Conservation (phyloP, 2,113 vertebrate species). For the Cepphus grylle region DNA sequence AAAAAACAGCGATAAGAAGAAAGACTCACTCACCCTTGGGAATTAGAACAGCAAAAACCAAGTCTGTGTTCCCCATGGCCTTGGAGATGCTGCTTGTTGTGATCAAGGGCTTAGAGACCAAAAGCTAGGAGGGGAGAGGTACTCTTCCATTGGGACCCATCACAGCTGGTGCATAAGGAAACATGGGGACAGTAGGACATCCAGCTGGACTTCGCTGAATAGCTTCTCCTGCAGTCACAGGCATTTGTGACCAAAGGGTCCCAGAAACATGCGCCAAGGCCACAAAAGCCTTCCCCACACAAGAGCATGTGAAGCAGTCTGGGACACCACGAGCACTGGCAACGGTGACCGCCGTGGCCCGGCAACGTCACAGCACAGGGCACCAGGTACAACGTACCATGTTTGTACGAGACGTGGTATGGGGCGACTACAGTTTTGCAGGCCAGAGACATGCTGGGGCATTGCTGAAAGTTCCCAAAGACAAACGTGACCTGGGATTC, state of each 20-base stretch:
- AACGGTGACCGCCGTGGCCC: neutral
- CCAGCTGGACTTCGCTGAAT: neutral
- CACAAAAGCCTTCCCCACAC: neutral
- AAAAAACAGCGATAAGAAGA: neutral
- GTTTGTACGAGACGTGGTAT: accelerated
- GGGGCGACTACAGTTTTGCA: neutral
- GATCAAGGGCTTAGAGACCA: neutral
- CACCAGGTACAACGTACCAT: neutral
- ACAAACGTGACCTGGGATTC: neutral
- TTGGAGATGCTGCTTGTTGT: neutral
- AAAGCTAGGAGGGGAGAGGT: neutral
- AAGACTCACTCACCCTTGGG: neutral
- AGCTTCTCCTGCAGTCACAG: neutral
- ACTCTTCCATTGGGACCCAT: neutral
- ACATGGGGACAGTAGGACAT: accelerated
- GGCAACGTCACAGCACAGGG: neutral
- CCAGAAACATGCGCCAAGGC: neutral
- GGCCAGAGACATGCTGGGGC: accelerated
- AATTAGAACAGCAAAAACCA: neutral
- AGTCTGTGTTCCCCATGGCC: neutral
- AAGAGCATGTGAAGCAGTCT: accelerated
- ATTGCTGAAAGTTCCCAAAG: neutral
- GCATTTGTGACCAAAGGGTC: neutral
- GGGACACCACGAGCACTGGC: neutral
- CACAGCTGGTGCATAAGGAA: neutral